These are phyloP conservation scores for Parauchenoglanis ngamensis DNA, from an alignment of 2,797 vertebrate species.

Conservation along the genomic window DNA sequence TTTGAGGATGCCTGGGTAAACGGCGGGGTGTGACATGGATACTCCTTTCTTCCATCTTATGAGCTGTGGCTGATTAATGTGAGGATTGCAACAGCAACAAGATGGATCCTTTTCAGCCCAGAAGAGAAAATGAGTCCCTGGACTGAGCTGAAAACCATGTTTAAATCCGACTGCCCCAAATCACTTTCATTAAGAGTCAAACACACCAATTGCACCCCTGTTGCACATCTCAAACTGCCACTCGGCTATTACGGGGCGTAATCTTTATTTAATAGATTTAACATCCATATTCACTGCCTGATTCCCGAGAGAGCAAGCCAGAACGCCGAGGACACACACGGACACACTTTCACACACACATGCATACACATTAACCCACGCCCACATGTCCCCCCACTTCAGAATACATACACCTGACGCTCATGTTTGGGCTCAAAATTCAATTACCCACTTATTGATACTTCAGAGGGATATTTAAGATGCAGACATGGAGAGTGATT, in stretches of 20 bases:
- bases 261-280: slow-evolving; percentile 99
- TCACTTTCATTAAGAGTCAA: slow-evolving; percentile 82
- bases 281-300: slow-evolving; percentile 93
- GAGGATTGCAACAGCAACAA: slow-evolving; percentile 39
- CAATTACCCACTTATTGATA: slow-evolving; percentile 99
- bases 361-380: slow-evolving; percentile 68
- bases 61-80: slow-evolving; percentile 26
- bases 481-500: slow-evolving; percentile 99
- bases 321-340: slow-evolving; percentile 73
- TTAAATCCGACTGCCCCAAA: slow-evolving; percentile 67
- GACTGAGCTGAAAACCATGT: slow-evolving; percentile 72
- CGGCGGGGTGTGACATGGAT: slow-evolving; percentile 11
- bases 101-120: slow-evolving; percentile 63
- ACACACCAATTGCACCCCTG: slow-evolving; percentile 77
- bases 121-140: slow-evolving; percentile 70
- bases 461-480: slow-evolving; percentile 99
- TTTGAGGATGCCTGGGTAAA: slow-evolving; percentile 10
- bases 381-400: slow-evolving; percentile 66
- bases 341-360: slow-evolving; percentile 61
- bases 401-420: slow-evolving; percentile 90
- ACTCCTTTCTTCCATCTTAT: slow-evolving; percentile 35
- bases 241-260: slow-evolving; percentile 83
- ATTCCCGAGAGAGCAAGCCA: slow-evolving; percentile 81
- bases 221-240: slow-evolving; percentile 72
- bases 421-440: slow-evolving; percentile 99